These are phyloP conservation scores for Phalera bucephala DNA, from an alignment of 2,888 invertebrate species.

Conservation along the genomic window DNA sequence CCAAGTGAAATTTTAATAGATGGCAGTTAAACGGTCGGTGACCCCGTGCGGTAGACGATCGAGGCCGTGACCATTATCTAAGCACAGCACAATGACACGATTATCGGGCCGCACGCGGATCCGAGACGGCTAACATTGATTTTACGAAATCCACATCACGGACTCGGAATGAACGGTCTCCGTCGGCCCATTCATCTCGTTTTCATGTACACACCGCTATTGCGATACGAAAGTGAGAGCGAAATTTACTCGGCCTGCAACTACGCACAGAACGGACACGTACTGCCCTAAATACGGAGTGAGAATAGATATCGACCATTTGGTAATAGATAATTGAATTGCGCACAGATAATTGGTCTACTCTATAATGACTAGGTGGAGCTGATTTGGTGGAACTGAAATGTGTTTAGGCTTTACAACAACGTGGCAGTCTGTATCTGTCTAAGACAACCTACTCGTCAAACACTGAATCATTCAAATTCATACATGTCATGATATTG, in stretches of 20 bases:
- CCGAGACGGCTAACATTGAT: constrained; percentile 75
- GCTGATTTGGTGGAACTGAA: constrained; percentile 7
- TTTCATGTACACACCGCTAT: constrained; percentile 76
- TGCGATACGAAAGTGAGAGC: constrained; percentile 81
- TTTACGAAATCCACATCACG: constrained; percentile 78
- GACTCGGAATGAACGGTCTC: constrained; percentile 74
- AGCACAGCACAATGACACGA: constrained; percentile 71
- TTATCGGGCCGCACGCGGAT: constrained; percentile 60
- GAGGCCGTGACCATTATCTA: constrained; percentile 62
- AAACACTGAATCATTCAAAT: too few relatives aligned
- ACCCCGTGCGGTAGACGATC: constrained; percentile 54
- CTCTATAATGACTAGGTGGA: constrained; percentile 4
- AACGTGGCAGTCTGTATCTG: too few relatives aligned
- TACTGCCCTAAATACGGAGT: constrained; percentile 63
- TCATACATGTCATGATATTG: too few relatives aligned
- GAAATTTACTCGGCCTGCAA: constrained; percentile 72
- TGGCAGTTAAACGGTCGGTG: constrained; percentile 57
- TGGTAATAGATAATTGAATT: constrained; percentile 30
- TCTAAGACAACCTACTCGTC: too few relatives aligned
- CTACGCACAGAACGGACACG: constrained; percentile 58
- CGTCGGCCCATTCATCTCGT: constrained; percentile 80
- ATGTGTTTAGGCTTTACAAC: too few relatives aligned
- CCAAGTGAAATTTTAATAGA: constrained; percentile 61
- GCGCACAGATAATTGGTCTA: constrained; percentile 33
- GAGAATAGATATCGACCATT: constrained; percentile 54